phyloP scores from a whole-genome alignment of 2,888 invertebrate species.

The Drosophila nigricruria region DNA sequence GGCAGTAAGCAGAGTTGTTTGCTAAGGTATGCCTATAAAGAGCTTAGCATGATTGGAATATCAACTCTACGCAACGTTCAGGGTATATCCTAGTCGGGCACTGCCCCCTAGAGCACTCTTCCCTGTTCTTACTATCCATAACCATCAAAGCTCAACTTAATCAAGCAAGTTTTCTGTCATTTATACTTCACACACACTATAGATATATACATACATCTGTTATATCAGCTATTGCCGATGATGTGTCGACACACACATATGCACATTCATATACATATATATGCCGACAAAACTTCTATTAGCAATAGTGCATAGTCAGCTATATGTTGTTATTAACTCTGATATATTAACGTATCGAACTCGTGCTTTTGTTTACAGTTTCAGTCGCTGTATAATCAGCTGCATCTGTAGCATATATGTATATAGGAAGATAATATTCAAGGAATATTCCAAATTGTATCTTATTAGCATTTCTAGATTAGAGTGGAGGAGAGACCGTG shows the following conservation, averaged over 20 bases:
- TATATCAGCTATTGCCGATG: too few relatives aligned
- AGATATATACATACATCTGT: background rate
- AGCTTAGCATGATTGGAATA: too few relatives aligned
- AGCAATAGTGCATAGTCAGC: background rate
- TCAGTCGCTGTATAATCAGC: background rate
- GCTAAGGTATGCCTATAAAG: too few relatives aligned
- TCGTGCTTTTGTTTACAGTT: background rate
- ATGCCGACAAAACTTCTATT: too few relatives aligned
- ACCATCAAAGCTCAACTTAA: too few relatives aligned
- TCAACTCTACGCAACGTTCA: too few relatives aligned
- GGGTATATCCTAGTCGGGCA: background rate
- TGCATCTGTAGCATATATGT: background rate
- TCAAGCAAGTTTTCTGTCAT: too few relatives aligned
- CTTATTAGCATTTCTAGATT: background rate
- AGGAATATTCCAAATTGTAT: slow-evolving; percentile 6
- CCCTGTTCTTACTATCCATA: background rate
- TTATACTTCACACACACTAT: background rate
- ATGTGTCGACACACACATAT: background rate
- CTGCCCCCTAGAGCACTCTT: background rate
- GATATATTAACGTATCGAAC: background rate
- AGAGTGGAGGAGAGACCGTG: background rate
- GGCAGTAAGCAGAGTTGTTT: too few relatives aligned
- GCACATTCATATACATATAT: background rate
- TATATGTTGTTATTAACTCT: background rate
- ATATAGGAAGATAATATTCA: background rate